Percentiles rank a stretch among this genome's conserved stretches.
phyloP scores from a whole-genome alignment of 2,113 vertebrate species.

The Tricholaema leucomelas region DNA sequence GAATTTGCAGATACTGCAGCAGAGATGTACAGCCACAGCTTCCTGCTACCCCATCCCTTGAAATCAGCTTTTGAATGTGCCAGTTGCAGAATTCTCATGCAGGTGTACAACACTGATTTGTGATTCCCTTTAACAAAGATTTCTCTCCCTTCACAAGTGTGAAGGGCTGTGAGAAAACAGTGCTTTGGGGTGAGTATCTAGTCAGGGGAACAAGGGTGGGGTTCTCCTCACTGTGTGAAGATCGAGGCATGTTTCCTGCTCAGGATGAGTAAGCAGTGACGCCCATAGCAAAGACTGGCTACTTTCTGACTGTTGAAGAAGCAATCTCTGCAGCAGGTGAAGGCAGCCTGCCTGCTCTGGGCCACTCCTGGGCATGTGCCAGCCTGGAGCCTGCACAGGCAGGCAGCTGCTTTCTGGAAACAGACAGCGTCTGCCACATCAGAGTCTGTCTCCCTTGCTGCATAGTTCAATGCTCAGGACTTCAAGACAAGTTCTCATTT shows the following conservation, averaged over 20 bases:
- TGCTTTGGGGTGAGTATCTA: neutral
- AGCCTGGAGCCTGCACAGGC: neutral
- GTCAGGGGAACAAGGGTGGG: neutral
- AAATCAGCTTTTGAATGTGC: neutral
- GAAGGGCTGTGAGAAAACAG: neutral
- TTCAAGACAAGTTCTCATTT: neutral
- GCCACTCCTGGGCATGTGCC: neutral
- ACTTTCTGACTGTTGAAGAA: neutral
- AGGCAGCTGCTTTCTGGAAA: neutral
- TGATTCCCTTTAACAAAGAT: neutral
- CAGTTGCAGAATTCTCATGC: neutral
- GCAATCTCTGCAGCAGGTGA: neutral
- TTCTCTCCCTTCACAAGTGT: neutral
- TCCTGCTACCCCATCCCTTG: neutral
- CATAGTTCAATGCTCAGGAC: neutral
- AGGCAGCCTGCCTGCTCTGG: neutral
- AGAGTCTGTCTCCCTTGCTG: neutral
- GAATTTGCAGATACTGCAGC: neutral
- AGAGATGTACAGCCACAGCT: neutral
- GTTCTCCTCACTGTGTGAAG: neutral
- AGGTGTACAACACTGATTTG: neutral
- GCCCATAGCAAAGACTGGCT: neutral
- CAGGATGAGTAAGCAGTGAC: neutral
- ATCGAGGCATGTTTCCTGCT: neutral
- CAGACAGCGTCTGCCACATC: neutral